Conservation (phyloP, 2,888 invertebrate species). For the Rhopalosiphum nymphaeae region DNA sequence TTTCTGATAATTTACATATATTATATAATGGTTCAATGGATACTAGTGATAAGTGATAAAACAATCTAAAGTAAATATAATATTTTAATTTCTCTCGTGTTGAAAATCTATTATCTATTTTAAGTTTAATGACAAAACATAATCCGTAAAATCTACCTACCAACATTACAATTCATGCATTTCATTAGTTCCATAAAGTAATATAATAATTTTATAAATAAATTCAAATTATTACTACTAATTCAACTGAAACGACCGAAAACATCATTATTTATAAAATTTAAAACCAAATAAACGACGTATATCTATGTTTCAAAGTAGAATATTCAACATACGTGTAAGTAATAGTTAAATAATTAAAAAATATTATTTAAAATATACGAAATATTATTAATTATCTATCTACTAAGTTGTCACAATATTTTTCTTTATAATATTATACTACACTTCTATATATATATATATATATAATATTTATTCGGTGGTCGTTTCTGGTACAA, state of each 20-base stretch:
- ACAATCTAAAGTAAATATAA: not conserved
- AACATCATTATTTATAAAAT: too few species aligned
- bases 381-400: too few species aligned
- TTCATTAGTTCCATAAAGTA: too few species aligned
- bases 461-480: not conserved
- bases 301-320: too few species aligned
- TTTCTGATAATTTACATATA: constrained; percentile 16
- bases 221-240: too few species aligned
- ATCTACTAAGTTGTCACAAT: not conserved
- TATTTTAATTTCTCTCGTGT: not conserved
- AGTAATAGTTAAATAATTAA: not conserved
- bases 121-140: not conserved
- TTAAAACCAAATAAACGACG: too few species aligned
- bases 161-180: too few species aligned
- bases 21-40: not conserved
- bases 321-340: too few species aligned
- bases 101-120: not conserved
- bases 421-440: not conserved
- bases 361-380: not conserved
- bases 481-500: not conserved
- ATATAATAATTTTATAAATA: too few species aligned
- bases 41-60: not conserved
- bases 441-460: not conserved
- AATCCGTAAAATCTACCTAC: not conserved
- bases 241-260: too few species aligned